phyloP scores from a whole-genome alignment of 2,113 vertebrate genomes.

The Neotragus moschatus region DNA sequence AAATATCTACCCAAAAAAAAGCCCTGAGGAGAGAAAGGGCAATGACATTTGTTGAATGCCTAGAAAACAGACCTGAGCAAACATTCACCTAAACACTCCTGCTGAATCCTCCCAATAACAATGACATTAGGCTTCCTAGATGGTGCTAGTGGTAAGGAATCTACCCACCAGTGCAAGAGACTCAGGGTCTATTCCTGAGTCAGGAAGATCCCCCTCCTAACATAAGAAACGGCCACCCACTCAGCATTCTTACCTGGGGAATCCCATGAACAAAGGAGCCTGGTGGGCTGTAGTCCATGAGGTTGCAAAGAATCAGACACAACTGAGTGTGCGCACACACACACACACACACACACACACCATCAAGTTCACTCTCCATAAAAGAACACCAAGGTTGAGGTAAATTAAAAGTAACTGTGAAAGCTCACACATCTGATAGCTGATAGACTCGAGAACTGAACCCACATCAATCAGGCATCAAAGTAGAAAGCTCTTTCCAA shows the following conservation, averaged over 20 bases:
- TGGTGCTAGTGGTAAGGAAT: not conserved
- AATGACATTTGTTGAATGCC: not conserved
- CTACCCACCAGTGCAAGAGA: not conserved
- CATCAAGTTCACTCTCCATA: not conserved
- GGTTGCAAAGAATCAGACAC: not conserved
- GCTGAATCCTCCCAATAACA: not conserved
- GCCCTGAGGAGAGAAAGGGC: not conserved
- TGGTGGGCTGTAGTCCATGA: not conserved
- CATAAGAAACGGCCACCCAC: not conserved
- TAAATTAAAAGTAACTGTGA: not conserved
- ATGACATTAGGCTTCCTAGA: not conserved
- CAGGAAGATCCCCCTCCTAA: accelerated
- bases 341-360: not conserved
- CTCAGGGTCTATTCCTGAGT: not conserved
- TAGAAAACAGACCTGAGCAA: not conserved
- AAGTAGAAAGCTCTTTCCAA: not conserved
- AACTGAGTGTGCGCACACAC: not conserved
- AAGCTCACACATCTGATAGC: not conserved
- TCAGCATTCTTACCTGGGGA: not conserved
- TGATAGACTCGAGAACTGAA: not conserved
- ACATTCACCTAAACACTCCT: not conserved
- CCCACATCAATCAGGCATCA: not conserved
- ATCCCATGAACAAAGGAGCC: not conserved
- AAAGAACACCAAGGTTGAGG: not conserved
- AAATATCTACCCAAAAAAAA: not conserved